A percentile compares a stretch with the other conserved stretches of the same genome.
phyloP scores from a whole-genome alignment of 2,888 invertebrate species.

The Nudaria mundana region DNA sequence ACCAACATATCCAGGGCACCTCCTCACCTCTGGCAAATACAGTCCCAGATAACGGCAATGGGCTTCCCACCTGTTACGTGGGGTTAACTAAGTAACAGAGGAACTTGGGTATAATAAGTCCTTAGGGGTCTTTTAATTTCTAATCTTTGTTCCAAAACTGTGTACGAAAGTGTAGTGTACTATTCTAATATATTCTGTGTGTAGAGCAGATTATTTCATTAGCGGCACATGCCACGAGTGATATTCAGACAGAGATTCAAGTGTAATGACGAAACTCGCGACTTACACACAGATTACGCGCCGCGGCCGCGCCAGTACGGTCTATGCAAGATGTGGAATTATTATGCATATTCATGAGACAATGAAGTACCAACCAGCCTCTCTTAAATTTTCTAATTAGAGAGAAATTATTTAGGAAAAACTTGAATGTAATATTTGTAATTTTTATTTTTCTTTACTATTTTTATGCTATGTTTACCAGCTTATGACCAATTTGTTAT shows the following conservation, averaged over 20 bases:
- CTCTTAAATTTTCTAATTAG: slow-evolving; percentile 45
- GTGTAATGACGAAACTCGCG: slow-evolving; percentile 33
- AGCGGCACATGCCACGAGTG: slow-evolving; percentile 47
- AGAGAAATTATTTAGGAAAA: slow-evolving; percentile 21
- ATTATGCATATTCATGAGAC: slow-evolving; percentile 49
- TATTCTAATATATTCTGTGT: too few relatives aligned
- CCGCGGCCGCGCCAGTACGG: too few relatives aligned
- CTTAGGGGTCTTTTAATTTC: too few relatives aligned
- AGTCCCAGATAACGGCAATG: too few relatives aligned
- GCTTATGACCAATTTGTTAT: too few relatives aligned
- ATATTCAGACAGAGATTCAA: slow-evolving; percentile 46
- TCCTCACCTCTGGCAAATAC: too few relatives aligned
- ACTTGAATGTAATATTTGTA: neutral
- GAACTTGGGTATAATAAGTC: too few relatives aligned
- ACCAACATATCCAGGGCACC: too few relatives aligned
- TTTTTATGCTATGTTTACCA: too few relatives aligned
- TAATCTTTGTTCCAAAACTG: slow-evolving; percentile 34
- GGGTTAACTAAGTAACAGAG: too few relatives aligned
- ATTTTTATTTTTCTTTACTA: neutral
- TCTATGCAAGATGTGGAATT: slow-evolving; percentile 21
- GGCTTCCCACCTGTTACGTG: too few relatives aligned
- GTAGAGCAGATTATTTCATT: slow-evolving; percentile 46
- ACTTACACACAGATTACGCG: slow-evolving; percentile 42
- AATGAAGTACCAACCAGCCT: slow-evolving; percentile 36
- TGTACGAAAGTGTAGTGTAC: too few relatives aligned